phyloP scores from a whole-genome alignment of 2,113 vertebrate genomes.

The Herpailurus yagouaroundi region DNA sequence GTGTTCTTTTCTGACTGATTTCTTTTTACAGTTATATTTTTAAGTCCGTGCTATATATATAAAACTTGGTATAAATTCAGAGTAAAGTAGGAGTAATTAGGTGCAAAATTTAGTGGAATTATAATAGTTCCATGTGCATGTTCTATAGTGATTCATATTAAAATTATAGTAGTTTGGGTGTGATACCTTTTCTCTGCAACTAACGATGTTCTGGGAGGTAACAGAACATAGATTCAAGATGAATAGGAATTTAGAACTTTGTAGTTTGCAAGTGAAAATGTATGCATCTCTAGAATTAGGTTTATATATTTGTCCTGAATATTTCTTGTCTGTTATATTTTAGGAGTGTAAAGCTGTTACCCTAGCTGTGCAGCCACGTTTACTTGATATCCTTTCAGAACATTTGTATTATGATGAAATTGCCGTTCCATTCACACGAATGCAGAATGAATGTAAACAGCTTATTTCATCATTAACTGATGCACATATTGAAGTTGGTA shows the following conservation, averaged over 20 bases:
- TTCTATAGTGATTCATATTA: slow-evolving; percentile 60
- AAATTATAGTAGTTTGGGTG: slow-evolving; percentile 56
- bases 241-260: slow-evolving; percentile 46
- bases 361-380: slow-evolving; percentile 93
- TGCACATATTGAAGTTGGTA: slow-evolving; percentile 91
- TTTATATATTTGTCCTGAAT: slow-evolving; percentile 64
- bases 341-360: slow-evolving; percentile 94
- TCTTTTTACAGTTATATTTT: slow-evolving; percentile 67
- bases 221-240: slow-evolving; percentile 58
- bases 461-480: slow-evolving; percentile 94
- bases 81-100: slow-evolving; percentile 56
- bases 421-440: slow-evolving; percentile 98
- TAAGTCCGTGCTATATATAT: slow-evolving; percentile 41
- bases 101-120: slow-evolving; percentile 53
- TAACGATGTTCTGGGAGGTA: slow-evolving; percentile 51
- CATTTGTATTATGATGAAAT: slow-evolving; percentile 99
- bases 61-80: slow-evolving; percentile 43
- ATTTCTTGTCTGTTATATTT: slow-evolving; percentile 75
- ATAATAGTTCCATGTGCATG: slow-evolving; percentile 67
- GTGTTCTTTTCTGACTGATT: slow-evolving; percentile 71
- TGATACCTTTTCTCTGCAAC: slow-evolving; percentile 63
- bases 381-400: slow-evolving; percentile 96
- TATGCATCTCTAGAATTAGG: slow-evolving; percentile 7
- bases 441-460: slow-evolving; percentile 99
- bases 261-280: slow-evolving; percentile 43